These are phyloP conservation scores for Leptocoma aspasia DNA, from an alignment of 2,113 vertebrate genomes.

Conservation along the genomic window DNA sequence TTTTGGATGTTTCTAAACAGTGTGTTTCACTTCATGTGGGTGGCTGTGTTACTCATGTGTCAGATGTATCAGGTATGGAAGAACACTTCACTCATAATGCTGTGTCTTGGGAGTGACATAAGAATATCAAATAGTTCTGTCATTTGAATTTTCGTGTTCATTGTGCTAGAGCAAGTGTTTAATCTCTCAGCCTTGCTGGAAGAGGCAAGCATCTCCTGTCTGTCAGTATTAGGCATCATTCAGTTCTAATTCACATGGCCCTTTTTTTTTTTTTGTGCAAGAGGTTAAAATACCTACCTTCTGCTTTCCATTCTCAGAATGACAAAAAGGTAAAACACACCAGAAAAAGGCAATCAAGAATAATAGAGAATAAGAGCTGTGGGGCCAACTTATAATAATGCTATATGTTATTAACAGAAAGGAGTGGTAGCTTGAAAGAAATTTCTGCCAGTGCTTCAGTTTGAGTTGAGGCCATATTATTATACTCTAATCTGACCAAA, in stretches of 20 bases:
- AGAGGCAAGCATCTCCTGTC: background rate
- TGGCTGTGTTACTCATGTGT: constrained; percentile 98
- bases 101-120: background rate
- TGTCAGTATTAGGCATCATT: background rate
- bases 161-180: background rate
- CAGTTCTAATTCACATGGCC: background rate
- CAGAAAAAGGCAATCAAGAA: background rate
- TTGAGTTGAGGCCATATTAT: background rate
- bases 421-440: background rate
- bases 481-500: background rate
- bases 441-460: background rate
- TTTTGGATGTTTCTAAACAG: constrained; percentile 99
- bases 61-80: constrained; percentile 95
- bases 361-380: background rate
- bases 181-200: background rate
- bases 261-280: background rate
- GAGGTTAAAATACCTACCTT: background rate
- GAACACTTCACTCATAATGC: background rate
- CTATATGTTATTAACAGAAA: background rate
- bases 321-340: background rate
- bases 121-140: background rate
- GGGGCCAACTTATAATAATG: background rate
- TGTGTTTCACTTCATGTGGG: constrained; percentile 98
- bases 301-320: background rate
- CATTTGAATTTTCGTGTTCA: background rate